phyloP scores from a whole-genome alignment of 2,797 vertebrate species.

The Natrix natrix region DNA sequence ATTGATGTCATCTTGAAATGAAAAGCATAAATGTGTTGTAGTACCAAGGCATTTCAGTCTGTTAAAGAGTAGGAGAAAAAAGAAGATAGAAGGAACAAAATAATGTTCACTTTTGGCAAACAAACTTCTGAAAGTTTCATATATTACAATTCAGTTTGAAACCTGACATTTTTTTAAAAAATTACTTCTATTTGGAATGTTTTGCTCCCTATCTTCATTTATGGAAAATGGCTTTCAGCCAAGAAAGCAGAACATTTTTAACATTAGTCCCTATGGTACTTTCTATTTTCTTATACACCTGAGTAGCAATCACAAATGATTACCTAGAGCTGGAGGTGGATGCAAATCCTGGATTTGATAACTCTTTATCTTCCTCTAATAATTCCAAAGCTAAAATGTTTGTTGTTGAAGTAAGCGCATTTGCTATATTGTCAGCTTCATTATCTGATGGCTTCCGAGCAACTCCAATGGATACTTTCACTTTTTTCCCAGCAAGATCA shows the following conservation, averaged over 20 bases:
- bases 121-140: neutral
- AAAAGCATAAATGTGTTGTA: neutral
- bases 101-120: neutral
- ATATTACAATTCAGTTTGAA: neutral
- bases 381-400: conserved; percentile 85
- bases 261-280: neutral
- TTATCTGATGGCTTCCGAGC: conserved; percentile 85
- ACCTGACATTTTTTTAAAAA: neutral
- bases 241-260: neutral
- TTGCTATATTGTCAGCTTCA: conserved; percentile 78
- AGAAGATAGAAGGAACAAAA: neutral
- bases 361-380: conserved; percentile 84
- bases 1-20: neutral
- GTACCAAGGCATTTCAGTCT: neutral
- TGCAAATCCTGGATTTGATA: conserved; percentile 70
- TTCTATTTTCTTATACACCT: neutral
- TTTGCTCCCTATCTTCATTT: neutral
- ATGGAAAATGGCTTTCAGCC: neutral
- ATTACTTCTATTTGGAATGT: neutral
- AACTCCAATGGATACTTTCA: conserved; percentile 90
- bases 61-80: neutral
- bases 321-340: conserved; percentile 71
- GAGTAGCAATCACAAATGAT: conserved; percentile 30
- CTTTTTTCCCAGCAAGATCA: conserved; percentile 88
- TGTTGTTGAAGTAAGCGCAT: conserved; percentile 73